Evolutionary conservation across 2,797 vertebrate species (phyloP).

Genomic region (Rhodeus uyekii): DNA sequence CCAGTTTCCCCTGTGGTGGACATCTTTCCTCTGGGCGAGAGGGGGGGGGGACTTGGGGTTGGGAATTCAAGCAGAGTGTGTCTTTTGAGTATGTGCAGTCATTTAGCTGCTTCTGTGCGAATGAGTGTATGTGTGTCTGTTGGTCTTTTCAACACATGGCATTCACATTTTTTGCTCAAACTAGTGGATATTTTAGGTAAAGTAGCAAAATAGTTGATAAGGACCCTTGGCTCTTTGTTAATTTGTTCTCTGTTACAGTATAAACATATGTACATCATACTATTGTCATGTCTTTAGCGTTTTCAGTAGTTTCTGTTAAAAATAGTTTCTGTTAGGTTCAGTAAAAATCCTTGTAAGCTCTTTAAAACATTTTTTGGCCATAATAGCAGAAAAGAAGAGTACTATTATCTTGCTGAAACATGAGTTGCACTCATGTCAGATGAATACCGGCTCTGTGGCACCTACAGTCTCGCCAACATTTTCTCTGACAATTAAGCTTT

Average conservation of each 20-base stretch:
- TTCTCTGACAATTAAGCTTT: conserved; percentile 5
- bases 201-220: background rate
- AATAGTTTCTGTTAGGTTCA: background rate
- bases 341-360: background rate
- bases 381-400: background rate
- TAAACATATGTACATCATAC: too few species aligned
- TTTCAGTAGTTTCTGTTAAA: background rate
- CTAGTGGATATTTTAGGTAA: background rate
- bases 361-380: background rate
- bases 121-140: conserved; percentile 8
- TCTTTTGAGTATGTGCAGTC: conserved; percentile 58
- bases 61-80: conserved; percentile 37
- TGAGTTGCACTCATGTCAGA: background rate
- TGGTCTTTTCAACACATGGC: conserved; percentile 44
- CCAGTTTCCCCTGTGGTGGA: conserved; percentile 67
- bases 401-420: background rate
- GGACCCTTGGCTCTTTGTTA: background rate
- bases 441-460: conserved; percentile 14
- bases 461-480: conserved; percentile 7
- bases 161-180: background rate
- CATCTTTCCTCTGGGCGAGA: conserved; percentile 59
- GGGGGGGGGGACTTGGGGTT: too few species aligned
- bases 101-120: conserved; percentile 38
- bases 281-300: background rate
- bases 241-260: background rate